These are phyloP conservation scores for Eleutherodactylus coqui DNA, from an alignment of 2,797 vertebrate genomes.

Conservation along the genomic window DNA sequence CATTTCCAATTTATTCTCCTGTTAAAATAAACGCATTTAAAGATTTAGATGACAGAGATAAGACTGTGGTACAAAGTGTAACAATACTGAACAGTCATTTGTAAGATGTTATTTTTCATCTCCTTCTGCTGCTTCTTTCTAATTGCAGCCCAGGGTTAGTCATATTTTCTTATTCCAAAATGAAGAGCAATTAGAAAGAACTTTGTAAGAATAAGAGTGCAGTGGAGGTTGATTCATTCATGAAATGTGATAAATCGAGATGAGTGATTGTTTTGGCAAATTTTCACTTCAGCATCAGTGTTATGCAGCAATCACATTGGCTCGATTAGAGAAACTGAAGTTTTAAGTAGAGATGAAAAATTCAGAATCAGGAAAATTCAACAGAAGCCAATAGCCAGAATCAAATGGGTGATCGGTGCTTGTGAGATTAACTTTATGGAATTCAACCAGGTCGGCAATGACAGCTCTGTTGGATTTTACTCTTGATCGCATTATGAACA, in stretches of 20 bases:
- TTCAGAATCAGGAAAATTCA: background rate
- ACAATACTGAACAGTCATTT: background rate
- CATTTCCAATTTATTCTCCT: too few relatives aligned
- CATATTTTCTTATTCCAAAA: background rate
- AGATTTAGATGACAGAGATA: too few relatives aligned
- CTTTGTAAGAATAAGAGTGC: background rate
- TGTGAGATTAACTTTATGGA: too few relatives aligned
- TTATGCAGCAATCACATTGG: background rate
- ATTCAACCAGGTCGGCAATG: too few relatives aligned
- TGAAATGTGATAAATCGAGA: background rate
- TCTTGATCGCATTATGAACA: too few relatives aligned
- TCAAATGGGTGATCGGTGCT: too few relatives aligned
- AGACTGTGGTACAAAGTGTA: background rate
- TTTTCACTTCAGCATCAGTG: background rate
- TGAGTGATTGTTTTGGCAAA: background rate
- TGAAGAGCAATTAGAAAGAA: background rate
- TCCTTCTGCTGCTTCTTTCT: background rate
- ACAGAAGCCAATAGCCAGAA: too few relatives aligned
- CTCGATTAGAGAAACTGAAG: background rate
- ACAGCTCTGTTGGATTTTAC: too few relatives aligned
- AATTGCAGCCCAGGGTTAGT: background rate
- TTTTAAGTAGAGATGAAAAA: background rate
- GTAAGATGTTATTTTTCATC: background rate
- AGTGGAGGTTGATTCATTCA: background rate
- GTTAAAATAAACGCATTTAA: too few relatives aligned